Evolutionary conservation across 2,797 vertebrate species (phyloP), one percentile per base, ranked within the genome.

Genomic region (Martes flavigula): DNA sequence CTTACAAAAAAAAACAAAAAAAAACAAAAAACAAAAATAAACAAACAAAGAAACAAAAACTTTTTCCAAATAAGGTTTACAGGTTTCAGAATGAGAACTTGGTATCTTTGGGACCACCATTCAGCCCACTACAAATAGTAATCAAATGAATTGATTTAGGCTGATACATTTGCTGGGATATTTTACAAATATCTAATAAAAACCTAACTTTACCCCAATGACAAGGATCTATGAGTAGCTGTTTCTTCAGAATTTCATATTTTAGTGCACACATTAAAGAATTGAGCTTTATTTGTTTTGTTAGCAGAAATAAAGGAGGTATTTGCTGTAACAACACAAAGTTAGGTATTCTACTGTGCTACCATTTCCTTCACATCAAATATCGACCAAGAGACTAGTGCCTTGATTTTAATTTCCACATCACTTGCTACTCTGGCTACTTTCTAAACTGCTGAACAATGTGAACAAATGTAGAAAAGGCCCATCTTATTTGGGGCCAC

Each of bases 131-230:
- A 60, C 7, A 51, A 70, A 83, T 4, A 0, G 9, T 77, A 86
- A 89, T 94, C 97, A 85, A 97, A 86, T 58, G 56, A 95, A 90
- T 96, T 97, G 88, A 90, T 96, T 97, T 84, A 48, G 66, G 32
- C 62, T 30, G 64, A 25, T 40, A 73, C 83, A 23, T 43, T 98
- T 97, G 15, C 64, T 70, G 10, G 60, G 32, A 32, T 84, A 83
- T 94, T 3, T 87, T 78, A 89, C 56, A 95, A 87, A 43, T 70
- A 86, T 62, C 82, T 18, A 56, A 40, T 83, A 90, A 73, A 25
- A 94, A 97, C 92, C 1, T 14, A 85, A 21, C 21, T 40, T 73
- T 5, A 21, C 15, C 32, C 23, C n/a, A 4, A 27, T 81, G 84
- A 62, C 75, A 73, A 95, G 91, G 46, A 77, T 72, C 38, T 96